These are phyloP conservation scores for Zygaena filipendulae DNA, from an alignment of 2,888 invertebrate genomes.

Conservation along the genomic window DNA sequence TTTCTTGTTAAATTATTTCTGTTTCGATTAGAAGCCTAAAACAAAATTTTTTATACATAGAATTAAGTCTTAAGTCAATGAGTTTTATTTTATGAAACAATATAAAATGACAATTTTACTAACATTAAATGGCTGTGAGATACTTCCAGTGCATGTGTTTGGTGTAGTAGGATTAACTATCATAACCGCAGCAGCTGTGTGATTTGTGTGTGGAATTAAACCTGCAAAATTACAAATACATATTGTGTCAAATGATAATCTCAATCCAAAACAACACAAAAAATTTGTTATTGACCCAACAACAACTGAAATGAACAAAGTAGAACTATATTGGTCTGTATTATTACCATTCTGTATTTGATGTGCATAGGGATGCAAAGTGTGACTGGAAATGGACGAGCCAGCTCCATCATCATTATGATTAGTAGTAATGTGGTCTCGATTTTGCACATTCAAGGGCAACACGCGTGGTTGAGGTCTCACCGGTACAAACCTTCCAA, in stretches of 20 bases:
- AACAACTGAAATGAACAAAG: neutral
- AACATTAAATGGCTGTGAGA: constrained; percentile 55
- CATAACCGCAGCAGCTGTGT: constrained; percentile 64
- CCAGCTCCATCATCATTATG: constrained; percentile 47
- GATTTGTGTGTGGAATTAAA: constrained; percentile 55
- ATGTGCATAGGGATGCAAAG: constrained; percentile 52
- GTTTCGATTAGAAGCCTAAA: constrained; percentile 50
- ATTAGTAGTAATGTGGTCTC: constrained; percentile 42
- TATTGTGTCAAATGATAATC: constrained; percentile 3
- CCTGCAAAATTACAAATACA: constrained; percentile 24
- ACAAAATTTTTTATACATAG: constrained; percentile 14
- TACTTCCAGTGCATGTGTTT: constrained; percentile 51
- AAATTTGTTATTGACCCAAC: neutral
- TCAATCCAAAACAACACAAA: neutral
- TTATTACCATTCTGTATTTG: constrained; percentile 57
- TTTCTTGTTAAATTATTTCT: constrained; percentile 57
- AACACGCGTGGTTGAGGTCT: constrained; percentile 58
- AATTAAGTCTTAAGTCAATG: too few relatives aligned
- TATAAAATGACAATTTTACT: too few relatives aligned
- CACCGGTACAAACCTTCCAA: constrained; percentile 62
- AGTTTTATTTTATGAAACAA: too few relatives aligned
- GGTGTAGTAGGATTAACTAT: constrained; percentile 65
- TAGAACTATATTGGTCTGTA: too few relatives aligned
- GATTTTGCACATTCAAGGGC: constrained; percentile 52
- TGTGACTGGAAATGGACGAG: constrained; percentile 42